Evolutionary conservation across 2,888 invertebrate genomes (phyloP), one percentile per base, ranked within the genome.

Genomic region (Drosophila mulleri): DNA sequence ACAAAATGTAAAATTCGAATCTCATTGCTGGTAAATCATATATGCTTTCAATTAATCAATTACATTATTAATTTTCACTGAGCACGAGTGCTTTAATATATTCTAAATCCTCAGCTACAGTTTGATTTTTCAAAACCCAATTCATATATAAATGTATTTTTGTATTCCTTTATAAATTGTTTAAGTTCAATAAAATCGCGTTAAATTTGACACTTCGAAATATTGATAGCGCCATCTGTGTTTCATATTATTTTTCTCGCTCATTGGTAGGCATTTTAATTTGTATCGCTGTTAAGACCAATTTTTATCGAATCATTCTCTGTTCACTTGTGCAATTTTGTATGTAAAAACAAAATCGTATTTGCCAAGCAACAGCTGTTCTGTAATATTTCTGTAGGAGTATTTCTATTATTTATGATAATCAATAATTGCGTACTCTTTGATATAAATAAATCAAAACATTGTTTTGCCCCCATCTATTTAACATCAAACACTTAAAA

Each of bases 331-430:
- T 35, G 20, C n/a, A 65, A 12, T 29, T 45, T 45, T 37, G 37
- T 37, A 0, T 29, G 12, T 35, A 18, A 29, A 23, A 7, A 45
- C 65, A 39, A 18, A 39, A 66, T 65, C 29, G 44, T 41, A n/a
- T 39, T 32, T 26, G 11, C 11, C 9, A n/a, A 16, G 26, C 18
- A 67, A 67, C 67, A 67, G 54, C 54, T 67, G 47, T 41, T 35
- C 47, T 67, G 67, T 67, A 47, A 32, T 12, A 12, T 2, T 18
- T 39, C 2, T 48, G 12, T 29, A 4, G 4, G 26, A 12, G 16
- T 3, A 26, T n/a, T 32, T n/a, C 1, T 37, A 32, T 48, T 16
- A 20, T 61, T 29, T 29, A 47, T 39, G 29, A 7, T 14, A 29
- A 26, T 1, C 6, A 48, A 7, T 2, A 16, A 23, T 23, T 20